These are phyloP conservation scores for Diorhabda carinulata DNA, from an alignment of 1,140 invertebrate genomes.

Conservation along the genomic window DNA sequence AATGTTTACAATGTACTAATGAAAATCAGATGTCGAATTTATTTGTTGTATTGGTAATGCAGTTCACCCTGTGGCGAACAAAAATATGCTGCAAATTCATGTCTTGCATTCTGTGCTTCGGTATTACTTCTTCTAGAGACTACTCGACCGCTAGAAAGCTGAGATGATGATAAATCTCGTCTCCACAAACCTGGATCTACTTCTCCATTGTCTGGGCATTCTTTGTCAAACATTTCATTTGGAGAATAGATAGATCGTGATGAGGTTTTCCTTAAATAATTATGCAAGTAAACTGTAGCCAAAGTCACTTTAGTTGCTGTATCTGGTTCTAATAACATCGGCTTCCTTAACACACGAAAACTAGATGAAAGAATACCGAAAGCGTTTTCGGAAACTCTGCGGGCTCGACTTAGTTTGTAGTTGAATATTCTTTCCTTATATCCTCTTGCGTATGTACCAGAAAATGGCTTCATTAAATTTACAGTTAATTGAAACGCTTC, in stretches of 20 bases:
- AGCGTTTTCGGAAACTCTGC: constrained; percentile 46
- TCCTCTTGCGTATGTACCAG: constrained; percentile 27
- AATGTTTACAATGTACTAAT: too few relatives aligned
- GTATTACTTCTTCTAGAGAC: too few relatives aligned
- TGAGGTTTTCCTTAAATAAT: constrained; percentile 18
- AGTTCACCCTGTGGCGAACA: constrained; percentile 21
- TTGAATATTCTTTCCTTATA: constrained; percentile 40
- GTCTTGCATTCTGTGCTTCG: too few relatives aligned
- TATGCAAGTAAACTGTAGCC: constrained; percentile 17
- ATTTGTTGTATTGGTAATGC: constrained; percentile 26
- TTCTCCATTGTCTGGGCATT: too few relatives aligned
- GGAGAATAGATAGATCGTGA: constrained; percentile 15
- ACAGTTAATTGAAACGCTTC: constrained; percentile 39
- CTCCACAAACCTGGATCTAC: too few relatives aligned
- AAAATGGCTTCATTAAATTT: constrained; percentile 47
- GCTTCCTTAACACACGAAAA: constrained; percentile 47
- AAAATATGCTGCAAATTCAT: not conserved
- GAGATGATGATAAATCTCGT: too few relatives aligned
- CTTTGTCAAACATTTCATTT: not conserved
- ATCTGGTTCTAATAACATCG: constrained; percentile 41
- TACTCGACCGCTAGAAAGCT: too few relatives aligned
- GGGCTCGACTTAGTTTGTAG: constrained; percentile 24
- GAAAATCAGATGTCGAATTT: too few relatives aligned
- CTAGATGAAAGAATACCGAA: constrained; percentile 49
- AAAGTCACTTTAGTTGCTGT: constrained; percentile 38